These are phyloP conservation scores for Phylloscopus trochilus DNA, from an alignment of 2,113 vertebrate genomes.

Conservation along the genomic window DNA sequence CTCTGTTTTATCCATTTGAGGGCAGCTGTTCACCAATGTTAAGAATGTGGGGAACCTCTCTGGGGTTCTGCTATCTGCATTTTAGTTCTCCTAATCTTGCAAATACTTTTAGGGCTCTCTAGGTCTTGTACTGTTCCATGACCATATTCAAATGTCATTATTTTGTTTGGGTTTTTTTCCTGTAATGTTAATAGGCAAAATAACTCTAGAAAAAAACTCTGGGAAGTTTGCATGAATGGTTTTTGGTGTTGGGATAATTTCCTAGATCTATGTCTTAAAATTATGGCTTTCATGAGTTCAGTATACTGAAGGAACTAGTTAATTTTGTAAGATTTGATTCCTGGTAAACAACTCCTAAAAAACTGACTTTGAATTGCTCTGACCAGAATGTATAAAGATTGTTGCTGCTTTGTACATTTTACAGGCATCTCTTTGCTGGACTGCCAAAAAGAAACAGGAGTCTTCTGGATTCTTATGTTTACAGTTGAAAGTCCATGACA, in stretches of 20 bases:
- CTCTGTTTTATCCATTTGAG: conserved; percentile 63
- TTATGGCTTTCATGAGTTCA: neutral
- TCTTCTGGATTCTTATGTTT: neutral
- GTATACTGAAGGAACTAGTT: neutral
- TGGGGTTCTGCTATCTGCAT: neutral
- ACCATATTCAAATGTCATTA: neutral
- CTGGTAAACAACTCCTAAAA: neutral
- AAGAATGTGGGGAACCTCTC: neutral
- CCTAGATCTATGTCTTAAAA: neutral
- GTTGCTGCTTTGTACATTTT: neutral
- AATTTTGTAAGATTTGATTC: neutral
- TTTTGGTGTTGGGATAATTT: neutral
- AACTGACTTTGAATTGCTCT: neutral
- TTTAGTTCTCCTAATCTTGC: neutral
- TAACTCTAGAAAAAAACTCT: neutral
- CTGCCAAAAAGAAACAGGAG: neutral
- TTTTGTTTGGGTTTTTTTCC: neutral
- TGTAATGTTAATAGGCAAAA: neutral
- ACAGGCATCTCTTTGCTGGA: neutral
- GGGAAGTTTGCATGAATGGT: neutral
- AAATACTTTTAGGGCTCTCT: neutral
- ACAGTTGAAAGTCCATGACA: neutral
- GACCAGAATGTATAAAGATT: neutral
- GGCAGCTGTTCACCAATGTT: conserved; percentile 60
- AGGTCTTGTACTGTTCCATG: neutral